Conservation (phyloP, 1,140 invertebrate genomes). For the Leptoteleia sp. region DNA sequence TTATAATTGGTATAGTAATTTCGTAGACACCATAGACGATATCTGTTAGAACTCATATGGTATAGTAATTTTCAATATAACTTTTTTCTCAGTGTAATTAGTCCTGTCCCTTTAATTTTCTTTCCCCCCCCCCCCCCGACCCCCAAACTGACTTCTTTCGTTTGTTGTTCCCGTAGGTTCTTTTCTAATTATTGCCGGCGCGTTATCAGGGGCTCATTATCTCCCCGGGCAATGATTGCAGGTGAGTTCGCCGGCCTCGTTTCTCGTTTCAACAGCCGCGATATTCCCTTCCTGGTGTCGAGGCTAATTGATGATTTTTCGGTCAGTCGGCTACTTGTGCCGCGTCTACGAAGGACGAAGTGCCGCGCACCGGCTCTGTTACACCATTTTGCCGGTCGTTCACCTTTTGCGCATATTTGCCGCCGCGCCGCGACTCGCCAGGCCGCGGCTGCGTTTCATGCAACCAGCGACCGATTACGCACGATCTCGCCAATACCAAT, state of each 20-base stretch:
- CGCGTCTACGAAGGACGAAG: slow-evolving; percentile 64
- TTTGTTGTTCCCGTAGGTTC: no score
- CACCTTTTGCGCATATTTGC: slow-evolving; percentile 70
- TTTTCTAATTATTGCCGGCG: slow-evolving; percentile 24
- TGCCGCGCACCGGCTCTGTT: slow-evolving; percentile 59
- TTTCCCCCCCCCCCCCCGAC: no score
- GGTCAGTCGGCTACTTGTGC: slow-evolving; percentile 72
- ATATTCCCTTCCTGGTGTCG: slow-evolving; percentile 67
- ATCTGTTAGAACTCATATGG: no score
- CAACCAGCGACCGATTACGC: slow-evolving; percentile 50
- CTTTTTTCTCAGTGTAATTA: no score
- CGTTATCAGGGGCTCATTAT: slow-evolving; percentile 52
- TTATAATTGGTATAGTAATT: no score
- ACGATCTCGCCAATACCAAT: slow-evolving; percentile 33
- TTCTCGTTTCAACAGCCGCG: slow-evolving; percentile 55
- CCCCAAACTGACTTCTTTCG: no score
- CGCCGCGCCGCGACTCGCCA: slow-evolving; percentile 31
- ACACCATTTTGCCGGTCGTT: slow-evolving; percentile 70
- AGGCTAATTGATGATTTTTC: slow-evolving; percentile 72
- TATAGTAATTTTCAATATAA: no score
- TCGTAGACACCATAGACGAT: no score
- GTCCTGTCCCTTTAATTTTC: no score
- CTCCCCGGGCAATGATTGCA: slow-evolving; percentile 37
- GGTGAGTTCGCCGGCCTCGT: slow-evolving; percentile 55
- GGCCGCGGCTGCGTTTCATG: slow-evolving; percentile 23